Evolutionary conservation across 64 coral and sea anemone species (phyloP), one percentile per base, ranked within the genome.

Genomic region (Stichodactyla helianthus): DNA sequence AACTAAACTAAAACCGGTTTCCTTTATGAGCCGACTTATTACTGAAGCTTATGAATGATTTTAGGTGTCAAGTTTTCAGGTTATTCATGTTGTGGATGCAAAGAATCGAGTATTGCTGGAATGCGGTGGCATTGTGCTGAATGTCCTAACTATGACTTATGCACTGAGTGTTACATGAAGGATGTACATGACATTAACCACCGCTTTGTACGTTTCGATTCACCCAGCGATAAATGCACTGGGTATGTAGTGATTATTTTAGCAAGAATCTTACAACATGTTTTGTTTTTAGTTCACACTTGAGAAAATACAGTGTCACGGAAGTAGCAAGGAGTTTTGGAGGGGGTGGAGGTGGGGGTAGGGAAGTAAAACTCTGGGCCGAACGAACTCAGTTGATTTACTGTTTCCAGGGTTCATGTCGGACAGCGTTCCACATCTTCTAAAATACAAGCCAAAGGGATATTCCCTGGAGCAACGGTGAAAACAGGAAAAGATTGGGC

Each of bases 81-180:
- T 79, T 7, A 84, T 58, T 84, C 3, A 5, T 90, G 89, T 80
- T 53, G 86, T 90, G 89, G 83, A 16, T 90, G 89, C 19, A 78
- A 15, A 22, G 19, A 90, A 64, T 13, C 6, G 1, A 44, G 55
- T 14, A 44, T 90, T 53, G 31, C 59, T 86, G 89, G 89, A 84
- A 90, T 71, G 51, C 70, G 89, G 52, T 90, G 83, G 82, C 83
- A 90, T 20, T 90, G 89, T 63, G 50, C 83, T 8, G 70, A 85
- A 7, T 90, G 89, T 64, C 56, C 14, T 25, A 4, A 90, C 83
- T 90, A 63, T 79, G 60, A 86, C 59, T 64, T 90, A 26, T 90
- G 89, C 52, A 85, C 82, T 13, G 31, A 57, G 18, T 90, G 89
- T 86, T 90, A 62, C 18, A 79, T 79, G 82, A 61, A 57, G 53